Conservation (phyloP, 2,113 vertebrate species). For the Suricata suricatta region DNA sequence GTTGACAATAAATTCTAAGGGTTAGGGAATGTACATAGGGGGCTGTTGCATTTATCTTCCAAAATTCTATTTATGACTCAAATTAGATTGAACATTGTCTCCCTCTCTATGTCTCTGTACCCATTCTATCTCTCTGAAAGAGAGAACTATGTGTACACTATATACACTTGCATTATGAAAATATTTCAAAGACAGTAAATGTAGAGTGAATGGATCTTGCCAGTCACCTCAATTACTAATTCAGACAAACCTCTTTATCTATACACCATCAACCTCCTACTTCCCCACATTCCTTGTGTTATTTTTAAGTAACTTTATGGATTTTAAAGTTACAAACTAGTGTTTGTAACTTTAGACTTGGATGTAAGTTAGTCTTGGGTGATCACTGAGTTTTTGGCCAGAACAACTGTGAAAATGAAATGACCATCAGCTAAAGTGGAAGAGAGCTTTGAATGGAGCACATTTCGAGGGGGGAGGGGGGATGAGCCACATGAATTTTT, state of each 20-base stretch:
- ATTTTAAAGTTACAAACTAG: neutral
- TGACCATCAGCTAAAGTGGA: neutral
- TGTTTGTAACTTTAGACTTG: neutral
- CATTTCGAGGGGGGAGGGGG: no score
- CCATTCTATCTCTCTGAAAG: neutral
- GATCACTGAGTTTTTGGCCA: neutral
- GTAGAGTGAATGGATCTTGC: neutral
- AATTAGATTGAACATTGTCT: neutral
- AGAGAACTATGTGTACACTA: neutral
- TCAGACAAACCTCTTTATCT: neutral
- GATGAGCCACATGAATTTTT: neutral
- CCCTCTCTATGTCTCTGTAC: neutral
- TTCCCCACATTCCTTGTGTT: neutral
- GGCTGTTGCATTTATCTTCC: neutral
- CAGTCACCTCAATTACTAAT: neutral
- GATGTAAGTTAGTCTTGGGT: no score
- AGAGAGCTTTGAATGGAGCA: neutral
- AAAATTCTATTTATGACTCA: neutral
- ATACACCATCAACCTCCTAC: neutral
- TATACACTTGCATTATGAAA: neutral
- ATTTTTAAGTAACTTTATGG: neutral
- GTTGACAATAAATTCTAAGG: neutral
- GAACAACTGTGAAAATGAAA: neutral
- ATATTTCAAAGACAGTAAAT: neutral
- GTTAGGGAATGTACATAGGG: neutral